A percentile compares a stretch with the other conserved stretches of the same genome.
phyloP scores from a whole-genome alignment of 2,797 vertebrate genomes.

The Novumbra hubbsi region DNA sequence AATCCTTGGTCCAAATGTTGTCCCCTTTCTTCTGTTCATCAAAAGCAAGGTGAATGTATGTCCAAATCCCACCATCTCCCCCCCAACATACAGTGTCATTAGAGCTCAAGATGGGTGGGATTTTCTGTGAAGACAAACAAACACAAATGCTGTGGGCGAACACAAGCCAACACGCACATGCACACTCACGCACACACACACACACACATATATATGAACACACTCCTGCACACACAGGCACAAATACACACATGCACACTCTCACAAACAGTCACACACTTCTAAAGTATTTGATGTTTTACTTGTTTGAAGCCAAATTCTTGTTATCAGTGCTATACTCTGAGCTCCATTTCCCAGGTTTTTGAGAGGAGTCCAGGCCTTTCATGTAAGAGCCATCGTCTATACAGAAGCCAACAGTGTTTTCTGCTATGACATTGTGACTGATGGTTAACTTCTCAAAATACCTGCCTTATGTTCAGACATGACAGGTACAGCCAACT shows the following conservation, averaged over 20 bases:
- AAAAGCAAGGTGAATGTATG: conserved; percentile 94
- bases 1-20: conserved; percentile 78
- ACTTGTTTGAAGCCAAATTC: conserved; percentile 87
- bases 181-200: conserved; percentile 20
- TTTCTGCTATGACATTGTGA: conserved; percentile 67
- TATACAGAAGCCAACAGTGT: conserved; percentile 67
- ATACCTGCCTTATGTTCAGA: conserved; percentile 64
- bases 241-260: conserved; percentile 22
- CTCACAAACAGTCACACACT: conserved; percentile 40
- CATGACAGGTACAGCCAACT: conserved; percentile 61
- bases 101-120: conserved; percentile 57
- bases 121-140: conserved; percentile 31
- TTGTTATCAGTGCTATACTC: conserved; percentile 87
- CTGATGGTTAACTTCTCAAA: conserved; percentile 73
- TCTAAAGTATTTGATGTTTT: conserved; percentile 87
- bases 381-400: conserved; percentile 83
- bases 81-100: conserved; percentile 71
- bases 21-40: conserved; percentile 87
- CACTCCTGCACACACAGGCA: conserved; percentile 20
- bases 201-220: conserved; percentile 6
- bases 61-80: conserved; percentile 75
- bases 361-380: conserved; percentile 81
- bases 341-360: conserved; percentile 85
- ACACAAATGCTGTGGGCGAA: conserved; percentile 29
- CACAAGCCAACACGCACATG: conserved; percentile 21